Conservation (phyloP, 2,797 vertebrate genomes). For the Gymnothorax javanicus region DNA sequence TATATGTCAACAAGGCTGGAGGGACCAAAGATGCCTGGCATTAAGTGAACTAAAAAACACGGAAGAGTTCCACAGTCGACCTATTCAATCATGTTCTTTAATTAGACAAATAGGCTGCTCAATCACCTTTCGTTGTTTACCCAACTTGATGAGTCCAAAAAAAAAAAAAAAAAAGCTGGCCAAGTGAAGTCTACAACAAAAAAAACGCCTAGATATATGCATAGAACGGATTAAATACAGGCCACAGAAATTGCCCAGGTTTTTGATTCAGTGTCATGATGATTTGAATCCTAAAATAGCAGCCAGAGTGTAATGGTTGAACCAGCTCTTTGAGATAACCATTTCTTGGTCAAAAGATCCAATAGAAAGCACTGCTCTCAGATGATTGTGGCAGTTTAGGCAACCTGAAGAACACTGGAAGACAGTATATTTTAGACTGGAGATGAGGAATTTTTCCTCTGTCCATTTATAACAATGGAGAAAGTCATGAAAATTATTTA, state of each 20-base stretch:
- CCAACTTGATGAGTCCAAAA: background rate
- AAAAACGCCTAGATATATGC: background rate
- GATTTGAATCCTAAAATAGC: background rate
- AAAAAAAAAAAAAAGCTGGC: background rate
- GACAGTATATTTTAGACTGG: no score
- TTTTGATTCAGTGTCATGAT: background rate
- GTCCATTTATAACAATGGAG: background rate
- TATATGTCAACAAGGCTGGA: background rate
- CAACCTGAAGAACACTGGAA: no score
- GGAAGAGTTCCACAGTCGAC: background rate
- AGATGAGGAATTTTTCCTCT: no score
- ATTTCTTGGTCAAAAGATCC: background rate
- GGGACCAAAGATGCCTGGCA: background rate
- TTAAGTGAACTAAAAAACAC: background rate
- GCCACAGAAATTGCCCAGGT: background rate
- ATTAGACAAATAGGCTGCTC: background rate
- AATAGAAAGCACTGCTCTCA: no score
- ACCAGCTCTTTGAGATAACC: background rate
- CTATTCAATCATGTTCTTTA: background rate
- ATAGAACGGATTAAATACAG: background rate
- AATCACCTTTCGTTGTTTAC: background rate
- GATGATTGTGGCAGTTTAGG: no score
- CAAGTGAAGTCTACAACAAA: background rate
- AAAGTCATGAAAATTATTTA: background rate
- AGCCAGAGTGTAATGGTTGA: background rate